Percentiles rank a stretch among this genome's conserved stretches.
phyloP scores from a whole-genome alignment of 2,113 vertebrate genomes.

The Turnix velox region DNA sequence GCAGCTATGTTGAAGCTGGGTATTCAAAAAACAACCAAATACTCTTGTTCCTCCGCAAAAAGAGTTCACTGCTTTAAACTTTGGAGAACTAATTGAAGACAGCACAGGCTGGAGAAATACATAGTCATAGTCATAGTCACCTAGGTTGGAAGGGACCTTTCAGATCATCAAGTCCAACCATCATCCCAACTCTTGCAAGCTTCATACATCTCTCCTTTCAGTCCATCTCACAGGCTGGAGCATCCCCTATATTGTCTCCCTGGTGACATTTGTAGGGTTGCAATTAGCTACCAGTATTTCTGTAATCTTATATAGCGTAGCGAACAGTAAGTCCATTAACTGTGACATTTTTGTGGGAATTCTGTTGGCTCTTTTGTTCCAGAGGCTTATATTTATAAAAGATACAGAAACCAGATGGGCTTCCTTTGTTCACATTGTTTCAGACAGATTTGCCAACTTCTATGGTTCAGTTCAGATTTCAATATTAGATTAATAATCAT shows the following conservation, averaged over 20 bases:
- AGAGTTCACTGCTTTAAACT: neutral
- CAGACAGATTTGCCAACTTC: neutral
- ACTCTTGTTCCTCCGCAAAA: neutral
- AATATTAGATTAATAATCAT: conserved; percentile 6
- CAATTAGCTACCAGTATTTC: neutral
- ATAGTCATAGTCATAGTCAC: too few species aligned
- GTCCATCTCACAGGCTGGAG: neutral
- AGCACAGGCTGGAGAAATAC: neutral
- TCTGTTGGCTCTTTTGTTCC: neutral
- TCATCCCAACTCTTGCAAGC: too few species aligned
- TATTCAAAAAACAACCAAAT: neutral
- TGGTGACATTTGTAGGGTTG: neutral
- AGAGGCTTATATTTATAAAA: neutral
- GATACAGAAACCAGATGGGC: neutral
- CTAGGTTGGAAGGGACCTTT: too few species aligned
- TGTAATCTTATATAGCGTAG: neutral
- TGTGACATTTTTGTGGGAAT: neutral
- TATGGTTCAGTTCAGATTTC: neutral
- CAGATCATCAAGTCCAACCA: too few species aligned
- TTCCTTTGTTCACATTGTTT: neutral
- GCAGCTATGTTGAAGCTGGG: neutral
- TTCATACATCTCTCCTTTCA: neutral
- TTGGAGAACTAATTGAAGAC: neutral
- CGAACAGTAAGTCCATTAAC: neutral
- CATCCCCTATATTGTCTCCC: neutral